Conservation (phyloP, 2,113 vertebrate species). For the Pyrgilauda ruficollis region DNA sequence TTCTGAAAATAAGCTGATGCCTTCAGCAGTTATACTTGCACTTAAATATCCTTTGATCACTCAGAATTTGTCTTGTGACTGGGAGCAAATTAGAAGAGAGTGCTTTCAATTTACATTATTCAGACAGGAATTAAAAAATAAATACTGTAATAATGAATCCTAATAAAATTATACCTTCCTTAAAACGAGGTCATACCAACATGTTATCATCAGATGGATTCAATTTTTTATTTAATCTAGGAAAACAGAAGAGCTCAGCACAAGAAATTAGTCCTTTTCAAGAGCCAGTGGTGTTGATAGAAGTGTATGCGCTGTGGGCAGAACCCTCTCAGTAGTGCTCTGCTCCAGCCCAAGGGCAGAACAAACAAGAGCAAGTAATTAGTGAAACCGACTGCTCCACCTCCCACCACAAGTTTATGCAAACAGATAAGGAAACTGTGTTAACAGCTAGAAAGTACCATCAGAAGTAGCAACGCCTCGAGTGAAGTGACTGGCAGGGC, state of each 20-base stretch:
- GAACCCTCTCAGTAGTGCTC: background rate
- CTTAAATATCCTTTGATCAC: background rate
- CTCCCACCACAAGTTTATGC: background rate
- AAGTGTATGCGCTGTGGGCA: background rate
- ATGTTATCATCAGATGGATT: background rate
- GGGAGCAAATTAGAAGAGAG: background rate
- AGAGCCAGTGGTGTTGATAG: background rate
- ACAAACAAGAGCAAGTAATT: background rate
- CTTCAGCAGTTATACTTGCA: background rate
- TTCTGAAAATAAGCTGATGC: background rate
- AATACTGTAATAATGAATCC: background rate
- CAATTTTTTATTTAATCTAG: background rate
- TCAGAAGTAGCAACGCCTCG: background rate
- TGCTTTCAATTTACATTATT: background rate
- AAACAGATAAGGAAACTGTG: background rate
- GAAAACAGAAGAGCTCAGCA: background rate
- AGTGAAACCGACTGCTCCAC: background rate
- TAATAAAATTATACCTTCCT: background rate
- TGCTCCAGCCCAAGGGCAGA: background rate
- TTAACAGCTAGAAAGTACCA: background rate
- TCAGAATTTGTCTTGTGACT: background rate
- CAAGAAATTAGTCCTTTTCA: background rate
- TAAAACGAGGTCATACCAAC: background rate
- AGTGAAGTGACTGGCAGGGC: background rate
- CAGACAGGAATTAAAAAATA: constrained; percentile 15